Evolutionary conservation across 2,797 vertebrate species (phyloP), one percentile per base, ranked within the genome.

Genomic region (Sphenopsis melanotis): DNA sequence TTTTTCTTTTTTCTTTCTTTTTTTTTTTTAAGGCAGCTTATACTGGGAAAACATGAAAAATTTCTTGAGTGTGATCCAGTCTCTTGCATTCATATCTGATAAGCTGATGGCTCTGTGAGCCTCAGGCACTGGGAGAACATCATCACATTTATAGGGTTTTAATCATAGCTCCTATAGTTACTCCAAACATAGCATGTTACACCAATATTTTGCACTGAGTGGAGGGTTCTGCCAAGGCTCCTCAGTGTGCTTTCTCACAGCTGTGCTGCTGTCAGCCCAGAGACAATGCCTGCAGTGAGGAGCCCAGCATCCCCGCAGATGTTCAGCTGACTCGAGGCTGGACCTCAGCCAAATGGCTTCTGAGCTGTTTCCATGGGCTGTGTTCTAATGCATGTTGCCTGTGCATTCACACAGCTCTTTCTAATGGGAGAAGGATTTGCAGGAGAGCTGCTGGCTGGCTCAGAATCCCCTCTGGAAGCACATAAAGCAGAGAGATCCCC

Each of bases 241-340:
- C 37, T 75, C 2, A 0, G 36, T 85, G 85, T 90, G 79, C 52
- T 93, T 83, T 95, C 95, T 90, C 93, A 61, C 77, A 95, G 86
- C 84, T 92, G 85, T 66, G 80, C 17, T 59, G 70, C 55, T 90
- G 82, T 83, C 85, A 92, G 76, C 44, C 78, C 11, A 2, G 52
- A 71, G 84, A 93, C 63, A 94, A 83, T 77, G 91, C 84, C 65
- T 83, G 55, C 84, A 80, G 89, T 82, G 92, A 94, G 89, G 26
- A 95, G 47, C 63, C 52, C 86, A 32, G 60, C 3, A 21, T 77
- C 84, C 82, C 61, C 8, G 22, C 78, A 85, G 77, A 39, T 10
- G 10, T 66, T 95, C 93, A 87, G 89, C 83, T 95, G 90, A 80
- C 87, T 74, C 2, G 1, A 61, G 81, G 65, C 61, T 95, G 95